Base-by-base conservation (phyloP, 2,113 vertebrate species). In the Scalopus aquaticus region DNA sequence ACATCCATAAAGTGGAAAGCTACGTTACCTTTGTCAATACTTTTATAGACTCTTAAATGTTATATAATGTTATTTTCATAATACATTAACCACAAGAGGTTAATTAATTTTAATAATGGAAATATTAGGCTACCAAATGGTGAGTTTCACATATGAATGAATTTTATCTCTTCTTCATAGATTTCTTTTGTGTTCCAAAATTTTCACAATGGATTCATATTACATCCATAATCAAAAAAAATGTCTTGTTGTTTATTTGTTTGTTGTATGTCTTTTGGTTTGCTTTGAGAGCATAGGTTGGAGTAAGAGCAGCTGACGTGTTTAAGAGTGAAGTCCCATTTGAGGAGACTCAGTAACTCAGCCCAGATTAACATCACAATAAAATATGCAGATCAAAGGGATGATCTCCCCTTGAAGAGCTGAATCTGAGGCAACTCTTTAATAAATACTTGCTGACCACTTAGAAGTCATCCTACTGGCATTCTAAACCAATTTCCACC, bases 221-320 rank as follows among this genome's bases (percentile, higher is more conserved):
- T 65, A 88, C 13, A 86, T 82, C 49, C 64, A 72, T 19, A 79
- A 42, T 65, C 46, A 94, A n/a, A 92, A 94, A 96, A 90, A 6
- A 19, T 24, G 6, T 44, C 44, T 44, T 30, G 4, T 42, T 46
- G 19, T 51, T 51, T 51, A 16, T 3, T 51, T 93, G 42, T 9
- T 62, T 56, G 15, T 67, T 80, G 5, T 46, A 54, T 72, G 7
- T 37, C 17, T 37, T 74, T 56, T 87, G 42, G 26, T 76, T 69
- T 88, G 37, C 1, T 60, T 78, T 39, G 62, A 70, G 49, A 85
- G 64, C 37, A 95, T 28, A 30, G 20, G 64, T 56, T 82, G 35
- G 28, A 84, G 39, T 6, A 95, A 84, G 42, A 58, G 17, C 13
- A 54, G 3, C 2, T 30, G 26, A 51, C 35, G 11, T 26, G 7